Evolutionary conservation across 2,888 invertebrate genomes (phyloP), one percentile per base, ranked within the genome.

Genomic region (Hypomecis atomaria): DNA sequence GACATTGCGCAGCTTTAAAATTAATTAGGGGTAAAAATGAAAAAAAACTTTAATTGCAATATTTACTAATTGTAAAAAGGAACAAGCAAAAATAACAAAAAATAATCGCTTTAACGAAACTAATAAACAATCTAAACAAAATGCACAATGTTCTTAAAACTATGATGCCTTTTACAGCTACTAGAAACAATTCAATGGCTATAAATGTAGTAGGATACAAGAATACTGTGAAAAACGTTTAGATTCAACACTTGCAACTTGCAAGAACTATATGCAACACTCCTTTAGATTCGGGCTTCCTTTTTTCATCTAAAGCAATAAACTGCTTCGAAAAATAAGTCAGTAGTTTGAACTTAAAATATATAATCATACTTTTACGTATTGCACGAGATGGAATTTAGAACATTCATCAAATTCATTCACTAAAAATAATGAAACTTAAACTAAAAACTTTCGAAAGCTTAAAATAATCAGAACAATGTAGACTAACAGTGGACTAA

Each of bases 41-140:
- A 60, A 63, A 62, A 38, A 48, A 49, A 42, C 7, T 11, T 50
- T 38, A 38, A 55, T 61, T 52, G 57, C 57, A 61, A 67, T 48
- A 11, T 72, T 67, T 72, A 72, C 65, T 70, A 42, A 58, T 53
- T 56, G 53, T 61, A 69, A 66, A 70, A 45, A 65, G 55, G 52
- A 70, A 70, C 67, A 59, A 66, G 59, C 50, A 40, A 42, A 43
- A 49, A 56, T 53, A 62, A 66, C 44, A 59, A 62, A 58, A 40
- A 49, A 58, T 40, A 61, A 34, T 23, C 47, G 59, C 33, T 10
- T 33, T n/a, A 64, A 50, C 40, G 49, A 65, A 62, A 56, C 40
- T 5, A 52, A 65, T 42, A 53, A 43, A 36, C 56, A 61, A 44
- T n/a, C 13, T 23, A 37, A 36, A 37, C 13, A 53, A 42, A 54